Conservation (phyloP, 2,113 vertebrate species). For the Eonycteris spelaea region DNA sequence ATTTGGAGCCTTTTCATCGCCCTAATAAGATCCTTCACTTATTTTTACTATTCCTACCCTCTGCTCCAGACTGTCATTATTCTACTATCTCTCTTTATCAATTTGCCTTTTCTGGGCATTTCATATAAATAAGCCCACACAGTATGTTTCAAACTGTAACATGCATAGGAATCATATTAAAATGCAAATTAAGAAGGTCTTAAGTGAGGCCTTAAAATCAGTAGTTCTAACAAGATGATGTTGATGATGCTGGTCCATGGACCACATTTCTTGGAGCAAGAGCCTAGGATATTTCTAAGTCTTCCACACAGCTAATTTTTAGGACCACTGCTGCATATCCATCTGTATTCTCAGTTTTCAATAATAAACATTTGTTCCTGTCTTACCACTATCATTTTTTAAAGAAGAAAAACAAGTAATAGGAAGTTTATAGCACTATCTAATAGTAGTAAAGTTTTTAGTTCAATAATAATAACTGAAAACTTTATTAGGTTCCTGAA, state of each 20-base stretch:
- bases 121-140: neutral
- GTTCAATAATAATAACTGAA: neutral
- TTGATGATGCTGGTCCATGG: neutral
- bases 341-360: neutral
- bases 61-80: neutral
- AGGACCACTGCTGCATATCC: neutral
- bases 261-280: neutral
- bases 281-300: neutral
- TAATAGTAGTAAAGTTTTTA: neutral
- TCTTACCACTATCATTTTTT: neutral
- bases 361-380: neutral
- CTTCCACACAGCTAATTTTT: neutral
- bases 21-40: neutral
- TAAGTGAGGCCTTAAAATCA: neutral
- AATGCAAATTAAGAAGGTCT: neutral
- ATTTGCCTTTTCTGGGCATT: neutral
- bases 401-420: neutral
- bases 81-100: neutral
- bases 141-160: neutral
- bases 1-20: neutral
- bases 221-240: neutral
- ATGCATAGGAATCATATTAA: neutral
- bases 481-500: neutral
- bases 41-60: neutral
- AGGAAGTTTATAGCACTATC: neutral